These are phyloP conservation scores for Pangasius krempfi DNA, from an alignment of 2,797 vertebrate genomes.

Conservation along the genomic window DNA sequence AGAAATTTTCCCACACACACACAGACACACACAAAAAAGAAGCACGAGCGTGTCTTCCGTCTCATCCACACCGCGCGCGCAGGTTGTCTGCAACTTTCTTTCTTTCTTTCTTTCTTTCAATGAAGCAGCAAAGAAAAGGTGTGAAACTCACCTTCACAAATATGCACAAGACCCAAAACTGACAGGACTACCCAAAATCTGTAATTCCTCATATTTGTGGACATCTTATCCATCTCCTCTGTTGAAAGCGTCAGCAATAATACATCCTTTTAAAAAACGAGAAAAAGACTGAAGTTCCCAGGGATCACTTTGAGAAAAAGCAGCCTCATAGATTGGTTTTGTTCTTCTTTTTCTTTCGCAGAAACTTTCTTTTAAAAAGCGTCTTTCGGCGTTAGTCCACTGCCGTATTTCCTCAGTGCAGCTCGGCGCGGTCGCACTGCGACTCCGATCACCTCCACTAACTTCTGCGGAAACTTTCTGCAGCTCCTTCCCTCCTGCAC, in stretches of 20 bases:
- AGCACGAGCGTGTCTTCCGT: background rate
- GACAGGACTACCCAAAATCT: conserved; percentile 80
- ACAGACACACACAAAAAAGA: background rate
- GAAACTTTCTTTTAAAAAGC: background rate
- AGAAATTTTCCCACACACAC: background rate
- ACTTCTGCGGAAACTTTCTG: conserved; percentile 77
- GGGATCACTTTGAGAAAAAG: conserved; percentile 55
- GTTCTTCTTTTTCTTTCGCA: conserved; percentile 3
- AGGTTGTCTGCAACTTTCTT: background rate
- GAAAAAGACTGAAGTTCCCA: conserved; percentile 69
- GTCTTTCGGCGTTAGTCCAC: conserved; percentile 55
- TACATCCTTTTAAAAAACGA: conserved; percentile 81
- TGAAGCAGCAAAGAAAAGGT: background rate
- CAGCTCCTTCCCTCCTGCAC: conserved; percentile 63
- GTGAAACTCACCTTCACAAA: conserved; percentile 72
- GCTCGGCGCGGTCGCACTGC: conserved; percentile 74
- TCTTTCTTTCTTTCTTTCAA: background rate
- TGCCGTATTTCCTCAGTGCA: conserved; percentile 71
- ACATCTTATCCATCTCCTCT: conserved; percentile 74
- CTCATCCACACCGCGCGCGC: background rate
- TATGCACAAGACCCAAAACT: conserved; percentile 70
- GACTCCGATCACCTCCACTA: conserved; percentile 70
- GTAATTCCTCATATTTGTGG: conserved; percentile 82
- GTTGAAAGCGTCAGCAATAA: conserved; percentile 71
- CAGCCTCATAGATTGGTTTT: conserved; percentile 65